Percentiles rank a stretch among this genome's conserved stretches.
phyloP scores from a whole-genome alignment of 2,888 invertebrate species.

The Erebia ligea region DNA sequence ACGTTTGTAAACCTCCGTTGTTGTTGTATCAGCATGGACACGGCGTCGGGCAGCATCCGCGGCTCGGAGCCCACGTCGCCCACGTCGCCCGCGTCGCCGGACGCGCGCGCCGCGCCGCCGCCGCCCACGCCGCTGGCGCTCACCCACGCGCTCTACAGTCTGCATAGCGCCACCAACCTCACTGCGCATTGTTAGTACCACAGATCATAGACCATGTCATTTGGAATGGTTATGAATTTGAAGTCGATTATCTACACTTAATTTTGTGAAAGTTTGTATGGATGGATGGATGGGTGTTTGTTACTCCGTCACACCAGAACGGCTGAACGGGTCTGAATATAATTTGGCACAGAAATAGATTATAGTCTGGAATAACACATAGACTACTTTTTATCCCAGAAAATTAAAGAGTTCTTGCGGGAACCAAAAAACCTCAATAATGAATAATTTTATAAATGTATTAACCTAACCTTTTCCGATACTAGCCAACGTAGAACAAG shows the following conservation, averaged over 20 bases:
- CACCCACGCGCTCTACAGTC: constrained; percentile 82
- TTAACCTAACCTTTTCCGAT: background rate
- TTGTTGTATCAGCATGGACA: constrained; percentile 89
- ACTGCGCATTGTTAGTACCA: constrained; percentile 50
- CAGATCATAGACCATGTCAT: background rate
- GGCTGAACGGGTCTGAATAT: too few species aligned
- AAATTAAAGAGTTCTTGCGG: too few species aligned
- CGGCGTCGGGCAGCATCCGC: constrained; percentile 94
- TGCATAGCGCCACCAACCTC: constrained; percentile 72
- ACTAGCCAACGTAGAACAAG: constrained; percentile 48
- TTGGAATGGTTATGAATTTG: too few species aligned
- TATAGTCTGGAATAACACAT: too few species aligned
- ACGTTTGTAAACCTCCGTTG: background rate
- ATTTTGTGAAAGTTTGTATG: too few species aligned
- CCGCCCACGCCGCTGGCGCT: constrained; percentile 87
- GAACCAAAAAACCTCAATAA: too few species aligned
- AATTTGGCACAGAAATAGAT: too few species aligned
- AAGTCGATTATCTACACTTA: too few species aligned
- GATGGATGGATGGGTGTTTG: too few species aligned
- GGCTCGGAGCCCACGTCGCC: constrained; percentile 97
- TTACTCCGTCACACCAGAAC: too few species aligned
- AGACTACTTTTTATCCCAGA: too few species aligned
- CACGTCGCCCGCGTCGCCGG: constrained; percentile 87
- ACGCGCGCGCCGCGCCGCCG: constrained; percentile 84
- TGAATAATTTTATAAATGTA: too few species aligned